These are phyloP conservation scores for Spizella passerina DNA, from an alignment of 2,797 vertebrate species.

Conservation along the genomic window DNA sequence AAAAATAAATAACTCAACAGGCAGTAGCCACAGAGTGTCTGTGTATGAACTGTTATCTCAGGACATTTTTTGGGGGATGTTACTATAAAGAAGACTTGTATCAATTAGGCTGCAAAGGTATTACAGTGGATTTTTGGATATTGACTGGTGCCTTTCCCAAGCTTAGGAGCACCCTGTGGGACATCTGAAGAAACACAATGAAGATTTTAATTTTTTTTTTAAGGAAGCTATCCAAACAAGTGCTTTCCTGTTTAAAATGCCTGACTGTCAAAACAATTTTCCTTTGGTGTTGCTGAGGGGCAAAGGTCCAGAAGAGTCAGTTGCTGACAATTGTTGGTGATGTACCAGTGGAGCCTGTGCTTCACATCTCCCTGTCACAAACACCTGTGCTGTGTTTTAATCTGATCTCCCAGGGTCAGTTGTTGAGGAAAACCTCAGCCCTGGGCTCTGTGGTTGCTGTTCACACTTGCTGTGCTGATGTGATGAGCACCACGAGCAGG, in stretches of 20 bases:
- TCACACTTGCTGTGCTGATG: not conserved
- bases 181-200: not conserved
- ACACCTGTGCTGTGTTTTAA: not conserved
- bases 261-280: slow-evolving; percentile 27
- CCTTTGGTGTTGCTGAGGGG: not conserved
- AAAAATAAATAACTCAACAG: not conserved
- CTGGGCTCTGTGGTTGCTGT: not conserved
- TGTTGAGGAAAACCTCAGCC: not conserved
- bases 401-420: not conserved
- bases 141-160: not conserved
- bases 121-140: not conserved
- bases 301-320: not conserved
- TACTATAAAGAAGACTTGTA: not conserved
- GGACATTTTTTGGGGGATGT: not conserved
- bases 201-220: not conserved
- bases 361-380: not conserved
- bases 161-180: not conserved
- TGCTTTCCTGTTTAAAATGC: slow-evolving; percentile 44
- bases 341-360: not conserved
- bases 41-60: not conserved
- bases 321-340: not conserved
- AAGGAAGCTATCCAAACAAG: slow-evolving; percentile 34
- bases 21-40: not conserved
- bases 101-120: not conserved
- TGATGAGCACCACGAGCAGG: not conserved